These are phyloP conservation scores for Melikaiella ostensackeni DNA, from an alignment of 2,888 invertebrate species.

Conservation along the genomic window DNA sequence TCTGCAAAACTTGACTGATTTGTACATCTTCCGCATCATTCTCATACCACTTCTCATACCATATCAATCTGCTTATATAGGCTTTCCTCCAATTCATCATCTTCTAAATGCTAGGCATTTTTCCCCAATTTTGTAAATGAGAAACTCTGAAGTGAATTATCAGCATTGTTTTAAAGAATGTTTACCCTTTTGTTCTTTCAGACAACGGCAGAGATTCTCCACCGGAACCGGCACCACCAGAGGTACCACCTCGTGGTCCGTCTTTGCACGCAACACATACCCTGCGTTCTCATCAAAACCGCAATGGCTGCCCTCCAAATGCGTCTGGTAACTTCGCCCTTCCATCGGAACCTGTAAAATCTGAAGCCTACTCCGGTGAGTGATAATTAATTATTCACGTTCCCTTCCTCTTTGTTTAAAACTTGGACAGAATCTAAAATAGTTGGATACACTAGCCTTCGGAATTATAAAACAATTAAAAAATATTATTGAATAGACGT, in stretches of 20 bases:
- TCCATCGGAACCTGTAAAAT: conserved; percentile 76
- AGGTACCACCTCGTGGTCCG: conserved; percentile 91
- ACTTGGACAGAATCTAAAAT: not conserved
- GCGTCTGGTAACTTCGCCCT: conserved; percentile 77
- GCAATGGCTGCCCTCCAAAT: conserved; percentile 68
- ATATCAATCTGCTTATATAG: not conserved
- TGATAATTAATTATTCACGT: conserved; percentile 29
- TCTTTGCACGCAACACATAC: conserved; percentile 82
- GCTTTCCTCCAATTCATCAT: not conserved
- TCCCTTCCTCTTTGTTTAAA: not conserved
- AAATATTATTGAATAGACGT: too few relatives aligned
- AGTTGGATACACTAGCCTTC: not conserved
- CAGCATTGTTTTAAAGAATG: not conserved
- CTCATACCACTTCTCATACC: not conserved
- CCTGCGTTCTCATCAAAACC: conserved; percentile 79
- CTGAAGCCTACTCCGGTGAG: conserved; percentile 69
- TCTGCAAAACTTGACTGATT: too few relatives aligned
- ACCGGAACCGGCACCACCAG: conserved; percentile 91
- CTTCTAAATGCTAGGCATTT: not conserved
- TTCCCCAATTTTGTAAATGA: not conserved
- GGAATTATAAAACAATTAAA: too few relatives aligned
- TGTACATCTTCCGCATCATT: too few relatives aligned
- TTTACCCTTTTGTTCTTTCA: conserved; percentile 55
- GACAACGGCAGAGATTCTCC: conserved; percentile 86
- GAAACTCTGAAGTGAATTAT: not conserved